phyloP scores from a whole-genome alignment of 2,797 vertebrate species.

The Spinibarbus caldwelli region DNA sequence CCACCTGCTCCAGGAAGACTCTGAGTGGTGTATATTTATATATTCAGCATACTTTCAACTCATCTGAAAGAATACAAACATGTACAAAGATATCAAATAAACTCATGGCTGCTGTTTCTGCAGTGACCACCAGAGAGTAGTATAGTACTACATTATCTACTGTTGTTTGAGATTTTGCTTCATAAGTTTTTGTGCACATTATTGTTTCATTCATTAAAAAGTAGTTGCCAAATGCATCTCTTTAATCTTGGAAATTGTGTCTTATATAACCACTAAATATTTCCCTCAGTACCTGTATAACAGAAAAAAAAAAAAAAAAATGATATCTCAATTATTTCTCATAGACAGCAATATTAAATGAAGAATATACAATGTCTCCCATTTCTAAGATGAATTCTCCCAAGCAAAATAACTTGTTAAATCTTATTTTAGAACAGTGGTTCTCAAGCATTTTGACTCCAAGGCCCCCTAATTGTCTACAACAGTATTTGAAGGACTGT shows the following conservation, averaged over 20 bases:
- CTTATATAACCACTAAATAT: neutral
- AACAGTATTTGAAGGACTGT: too few species aligned
- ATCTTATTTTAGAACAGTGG: neutral
- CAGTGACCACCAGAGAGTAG: constrained; percentile 30
- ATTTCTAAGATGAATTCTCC: neutral
- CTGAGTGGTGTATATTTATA: neutral
- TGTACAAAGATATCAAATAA: neutral
- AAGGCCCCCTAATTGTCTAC: neutral
- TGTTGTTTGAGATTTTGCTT: neutral
- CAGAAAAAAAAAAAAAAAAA: too few species aligned
- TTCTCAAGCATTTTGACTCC: too few species aligned
- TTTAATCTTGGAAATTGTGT: neutral
- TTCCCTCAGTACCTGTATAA: neutral
- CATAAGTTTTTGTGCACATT: neutral
- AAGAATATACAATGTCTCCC: neutral
- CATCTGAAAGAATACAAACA: neutral
- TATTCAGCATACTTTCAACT: neutral
- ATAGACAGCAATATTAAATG: neutral
- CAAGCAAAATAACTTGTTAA: neutral
- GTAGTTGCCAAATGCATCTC: neutral
- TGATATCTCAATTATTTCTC: neutral
- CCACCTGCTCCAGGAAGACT: neutral
- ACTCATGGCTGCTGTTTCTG: neutral
- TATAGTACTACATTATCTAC: constrained; percentile 45
- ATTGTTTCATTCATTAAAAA: neutral